Base-by-base conservation (phyloP, 2,797 vertebrate species). In the Rhynchonycteris naso region DNA sequence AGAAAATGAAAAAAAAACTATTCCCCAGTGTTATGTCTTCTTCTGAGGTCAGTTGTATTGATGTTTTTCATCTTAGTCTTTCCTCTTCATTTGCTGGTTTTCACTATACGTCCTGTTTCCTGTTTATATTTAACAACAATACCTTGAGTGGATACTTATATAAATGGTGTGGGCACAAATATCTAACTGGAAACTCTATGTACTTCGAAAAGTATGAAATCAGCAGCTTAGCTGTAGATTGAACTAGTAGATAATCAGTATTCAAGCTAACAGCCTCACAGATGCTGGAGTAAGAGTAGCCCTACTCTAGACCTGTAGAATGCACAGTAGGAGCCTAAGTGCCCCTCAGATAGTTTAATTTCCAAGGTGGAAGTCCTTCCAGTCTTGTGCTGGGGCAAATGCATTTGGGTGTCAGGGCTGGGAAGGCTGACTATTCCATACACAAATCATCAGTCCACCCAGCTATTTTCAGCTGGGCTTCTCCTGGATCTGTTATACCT, bases 1-100 rank as follows among this genome's bases (percentile, higher is more conserved):
- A n/a, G n/a, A n/a, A n/a, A n/a, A n/a, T n/a, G n/a, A n/a, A n/a
- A n/a, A n/a, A n/a, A n/a, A n/a, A n/a, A n/a, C n/a, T n/a, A n/a
- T n/a, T n/a, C n/a, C n/a, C n/a, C n/a, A n/a, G n/a, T n/a, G n/a
- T n/a, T n/a, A n/a, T 85, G 7, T 43, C 52, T 21, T n/a, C 38
- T 59, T 78, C 33, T 87, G 30, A 78, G 72, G 7, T 90, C 38
- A 79, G 14, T 86, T 91, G 78, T 26, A 75, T 52, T 83, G 33
- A 79, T 82, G 78, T 84, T 74, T 81, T 43, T 38, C 68, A 54
- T 87, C 21, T 65, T 81, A 19, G 16, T 26, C 66, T 81, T 91
- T 82, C n/a, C 30, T 88, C 68, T 71, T 68, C 35, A 26, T 61
- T 80, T 90, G 26, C 43, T 89, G 30, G 15, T 90, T 94, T 90